Base-by-base conservation (phyloP, 2,888 invertebrate genomes). In the Acrobasis suavella region DNA sequence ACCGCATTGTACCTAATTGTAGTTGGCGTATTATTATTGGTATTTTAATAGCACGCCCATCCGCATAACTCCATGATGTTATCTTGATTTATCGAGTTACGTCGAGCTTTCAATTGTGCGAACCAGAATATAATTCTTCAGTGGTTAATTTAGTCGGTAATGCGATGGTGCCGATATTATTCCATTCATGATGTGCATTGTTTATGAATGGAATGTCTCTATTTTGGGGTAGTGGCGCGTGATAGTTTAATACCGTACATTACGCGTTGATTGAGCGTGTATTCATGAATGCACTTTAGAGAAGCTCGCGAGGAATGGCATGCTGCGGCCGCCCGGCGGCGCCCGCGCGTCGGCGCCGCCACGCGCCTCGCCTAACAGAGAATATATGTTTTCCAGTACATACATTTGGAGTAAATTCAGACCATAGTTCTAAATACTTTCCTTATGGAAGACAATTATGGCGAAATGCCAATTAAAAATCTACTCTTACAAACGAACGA, bases 1-100 rank as follows among this genome's bases (percentile, higher is more conserved):
- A 83, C 77, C 77, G 46, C 46, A 46, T 46, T n/a, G 14, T 76
- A 72, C 73, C 81, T 80, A 83, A 83, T 82, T 76, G 74, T 78
- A 85, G 78, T 87, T 88, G 87, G 87, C 83, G 86, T 78, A 83
- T 82, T 82, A 82, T 81, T 82, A 82, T 81, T 82, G 86, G 87
- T 67, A 90, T 89, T 86, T 88, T 85, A 87, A 90, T 88, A 80
- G 86, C 80, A 66, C 65, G 69, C 72, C 77, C 83, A 89, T 90
- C 85, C 84, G 84, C 88, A 90, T 90, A 85, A 81, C 86, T 83
- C 75, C 71, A 70, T 72, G 76, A 76, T 76, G 78, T 84, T 90
- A 89, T 91, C 89, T 87, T 87, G 86, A 89, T 86, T 85, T 82
- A 91, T 88, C 67, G 77, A 67, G 69, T 75, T 77, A 80, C 75